Conservation (phyloP, 2,113 vertebrate genomes). For the Dasyornis broadbenti region DNA sequence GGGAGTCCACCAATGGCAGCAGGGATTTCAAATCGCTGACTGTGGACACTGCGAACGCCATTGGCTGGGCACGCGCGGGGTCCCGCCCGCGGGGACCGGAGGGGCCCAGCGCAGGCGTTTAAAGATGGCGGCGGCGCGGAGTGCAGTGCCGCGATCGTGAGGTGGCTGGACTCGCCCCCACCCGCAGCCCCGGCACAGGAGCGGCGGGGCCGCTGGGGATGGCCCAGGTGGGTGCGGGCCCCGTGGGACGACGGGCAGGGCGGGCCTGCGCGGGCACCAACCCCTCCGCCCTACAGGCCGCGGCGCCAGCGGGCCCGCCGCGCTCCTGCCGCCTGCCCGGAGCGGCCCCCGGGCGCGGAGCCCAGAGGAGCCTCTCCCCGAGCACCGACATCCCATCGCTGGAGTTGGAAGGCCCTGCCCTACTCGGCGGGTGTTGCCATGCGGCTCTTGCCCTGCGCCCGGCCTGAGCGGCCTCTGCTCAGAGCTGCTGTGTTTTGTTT, state of each 20-base stretch:
- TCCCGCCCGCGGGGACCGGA: neutral
- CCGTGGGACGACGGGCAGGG: neutral
- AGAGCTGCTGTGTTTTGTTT: neutral
- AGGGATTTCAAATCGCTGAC: neutral
- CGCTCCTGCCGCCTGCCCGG: neutral
- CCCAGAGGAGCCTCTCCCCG: neutral
- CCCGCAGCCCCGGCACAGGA: neutral
- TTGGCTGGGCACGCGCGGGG: neutral
- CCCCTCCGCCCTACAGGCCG: neutral
- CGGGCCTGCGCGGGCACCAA: neutral
- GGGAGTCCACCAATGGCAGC: accelerated
- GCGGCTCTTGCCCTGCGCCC: neutral
- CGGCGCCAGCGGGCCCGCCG: neutral
- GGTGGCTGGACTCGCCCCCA: neutral
- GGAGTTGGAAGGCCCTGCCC: neutral
- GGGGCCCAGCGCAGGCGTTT: constrained; percentile 15
- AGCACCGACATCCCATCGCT: neutral
- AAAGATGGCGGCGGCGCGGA: constrained; percentile 35
- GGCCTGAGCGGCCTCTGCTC: neutral
- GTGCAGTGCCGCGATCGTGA: neutral
- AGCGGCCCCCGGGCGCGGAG: neutral
- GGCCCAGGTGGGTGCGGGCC: constrained; percentile 53
- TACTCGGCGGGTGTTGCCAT: neutral
- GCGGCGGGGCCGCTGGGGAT: neutral
- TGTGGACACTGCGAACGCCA: accelerated